phyloP scores from a whole-genome alignment of 2,888 invertebrate species.

The Aphidius colemani region DNA sequence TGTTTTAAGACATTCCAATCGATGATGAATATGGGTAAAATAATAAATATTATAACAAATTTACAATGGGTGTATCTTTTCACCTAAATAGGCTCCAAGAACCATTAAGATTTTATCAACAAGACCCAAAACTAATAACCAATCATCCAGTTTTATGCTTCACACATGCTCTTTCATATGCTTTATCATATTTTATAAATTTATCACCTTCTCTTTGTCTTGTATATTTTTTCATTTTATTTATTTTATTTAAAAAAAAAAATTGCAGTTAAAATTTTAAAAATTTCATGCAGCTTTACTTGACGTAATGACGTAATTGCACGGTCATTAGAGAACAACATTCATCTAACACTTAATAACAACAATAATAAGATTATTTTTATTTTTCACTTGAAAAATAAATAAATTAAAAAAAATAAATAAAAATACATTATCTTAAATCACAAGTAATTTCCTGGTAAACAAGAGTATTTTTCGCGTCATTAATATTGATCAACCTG shows the following conservation, averaged over 20 bases:
- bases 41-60: constrained; percentile 2
- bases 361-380: neutral
- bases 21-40: neutral
- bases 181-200: too few relatives aligned
- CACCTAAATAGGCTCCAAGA: constrained; percentile 54
- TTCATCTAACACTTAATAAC: neutral
- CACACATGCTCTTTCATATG: constrained; percentile 21
- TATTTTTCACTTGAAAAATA: neutral
- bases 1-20: too few relatives aligned
- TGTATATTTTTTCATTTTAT: neutral
- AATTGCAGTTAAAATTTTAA: constrained; percentile 6
- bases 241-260: too few relatives aligned
- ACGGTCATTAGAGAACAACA: too few relatives aligned
- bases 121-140: constrained; percentile 56
- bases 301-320: constrained; percentile 11
- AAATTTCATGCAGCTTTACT: constrained; percentile 22
- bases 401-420: neutral
- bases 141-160: constrained; percentile 55
- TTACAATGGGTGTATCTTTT: constrained; percentile 47
- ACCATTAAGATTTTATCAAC: constrained; percentile 52
- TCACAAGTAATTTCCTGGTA: constrained; percentile 26
- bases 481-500: constrained; percentile 23
- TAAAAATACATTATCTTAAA: constrained; percentile 17
- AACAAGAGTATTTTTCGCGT: constrained; percentile 22
- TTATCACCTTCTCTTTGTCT: neutral